Conservation (phyloP, 2,888 invertebrate species). For the Ommatoiulus sabulosus region DNA sequence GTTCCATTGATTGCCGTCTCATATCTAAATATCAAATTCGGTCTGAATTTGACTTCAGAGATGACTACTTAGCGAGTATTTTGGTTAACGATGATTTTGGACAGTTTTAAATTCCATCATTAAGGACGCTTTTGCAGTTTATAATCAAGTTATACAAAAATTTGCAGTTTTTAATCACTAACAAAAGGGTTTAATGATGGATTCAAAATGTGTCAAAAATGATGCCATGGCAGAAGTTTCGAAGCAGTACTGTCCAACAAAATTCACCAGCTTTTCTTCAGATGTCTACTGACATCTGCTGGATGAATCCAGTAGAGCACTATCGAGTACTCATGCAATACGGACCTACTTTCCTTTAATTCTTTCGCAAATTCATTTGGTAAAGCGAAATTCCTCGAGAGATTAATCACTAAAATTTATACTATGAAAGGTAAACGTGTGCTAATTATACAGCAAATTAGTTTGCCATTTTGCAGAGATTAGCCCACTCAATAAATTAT, state of each 20-base stretch:
- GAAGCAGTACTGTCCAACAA: too few relatives aligned
- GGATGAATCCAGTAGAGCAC: too few relatives aligned
- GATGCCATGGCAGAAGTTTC: too few relatives aligned
- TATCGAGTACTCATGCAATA: too few relatives aligned
- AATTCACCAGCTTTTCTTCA: too few relatives aligned
- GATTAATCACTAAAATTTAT: too few relatives aligned
- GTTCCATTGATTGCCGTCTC: background rate
- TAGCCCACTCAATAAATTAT: background rate
- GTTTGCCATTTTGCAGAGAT: background rate
- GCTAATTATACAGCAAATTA: background rate
- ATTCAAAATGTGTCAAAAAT: background rate
- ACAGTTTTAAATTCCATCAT: slow-evolving; percentile 16
- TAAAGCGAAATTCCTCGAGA: too few relatives aligned
- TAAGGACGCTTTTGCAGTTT: background rate
- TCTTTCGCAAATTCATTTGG: too few relatives aligned
- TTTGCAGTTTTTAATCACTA: background rate
- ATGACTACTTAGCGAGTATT: background rate
- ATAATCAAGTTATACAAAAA: background rate
- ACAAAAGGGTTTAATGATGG: background rate
- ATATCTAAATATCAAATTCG: background rate
- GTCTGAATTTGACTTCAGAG: background rate
- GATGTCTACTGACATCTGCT: too few relatives aligned
- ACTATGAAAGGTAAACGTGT: too few relatives aligned
- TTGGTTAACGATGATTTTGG: background rate
- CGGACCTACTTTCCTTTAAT: too few relatives aligned